phyloP scores from a whole-genome alignment of 1,140 invertebrate genomes.

The Leguminivora glycinivorella region DNA sequence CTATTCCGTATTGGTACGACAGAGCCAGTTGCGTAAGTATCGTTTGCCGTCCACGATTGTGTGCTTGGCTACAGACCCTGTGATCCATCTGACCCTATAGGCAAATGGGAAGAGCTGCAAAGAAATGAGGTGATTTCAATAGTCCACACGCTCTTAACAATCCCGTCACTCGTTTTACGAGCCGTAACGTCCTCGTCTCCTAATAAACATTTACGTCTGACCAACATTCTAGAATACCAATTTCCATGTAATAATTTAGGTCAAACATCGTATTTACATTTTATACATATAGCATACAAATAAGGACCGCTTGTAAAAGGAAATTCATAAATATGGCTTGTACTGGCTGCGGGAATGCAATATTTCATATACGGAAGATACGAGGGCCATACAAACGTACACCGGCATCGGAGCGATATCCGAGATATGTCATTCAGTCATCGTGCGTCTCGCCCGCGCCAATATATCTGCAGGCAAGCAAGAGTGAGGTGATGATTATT shows the following conservation, averaged over 20 bases:
- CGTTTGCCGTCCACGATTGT: too few relatives aligned
- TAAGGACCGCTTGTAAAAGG: constrained; percentile 22
- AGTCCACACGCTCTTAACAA: constrained; percentile 19
- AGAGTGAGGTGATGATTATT: too few relatives aligned
- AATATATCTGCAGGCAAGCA: too few relatives aligned
- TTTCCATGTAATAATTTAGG: constrained; percentile 24
- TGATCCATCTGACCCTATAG: constrained; percentile 5
- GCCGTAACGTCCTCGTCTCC: constrained; percentile 24
- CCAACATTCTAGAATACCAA: constrained; percentile 22
- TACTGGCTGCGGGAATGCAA: constrained; percentile 14
- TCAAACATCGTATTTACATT: constrained; percentile 20
- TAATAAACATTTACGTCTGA: constrained; percentile 23
- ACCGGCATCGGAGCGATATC: too few relatives aligned
- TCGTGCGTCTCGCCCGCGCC: too few relatives aligned
- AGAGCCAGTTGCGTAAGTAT: too few relatives aligned
- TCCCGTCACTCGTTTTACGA: constrained; percentile 24
- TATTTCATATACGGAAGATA: constrained; percentile 37
- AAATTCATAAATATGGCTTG: constrained; percentile 20
- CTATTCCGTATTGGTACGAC: too few relatives aligned
- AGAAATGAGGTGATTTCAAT: constrained; percentile 25
- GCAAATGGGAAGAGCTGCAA: constrained; percentile 20
- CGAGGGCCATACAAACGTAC: too few relatives aligned
- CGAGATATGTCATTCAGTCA: too few relatives aligned
- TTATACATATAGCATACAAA: constrained; percentile 23
- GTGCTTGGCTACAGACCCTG: too few relatives aligned